A percentile compares a stretch with the other conserved stretches of the same genome.
Evolutionary conservation across 2,888 invertebrate genomes (phyloP).

Genomic region (Tenthredo mesomela): DNA sequence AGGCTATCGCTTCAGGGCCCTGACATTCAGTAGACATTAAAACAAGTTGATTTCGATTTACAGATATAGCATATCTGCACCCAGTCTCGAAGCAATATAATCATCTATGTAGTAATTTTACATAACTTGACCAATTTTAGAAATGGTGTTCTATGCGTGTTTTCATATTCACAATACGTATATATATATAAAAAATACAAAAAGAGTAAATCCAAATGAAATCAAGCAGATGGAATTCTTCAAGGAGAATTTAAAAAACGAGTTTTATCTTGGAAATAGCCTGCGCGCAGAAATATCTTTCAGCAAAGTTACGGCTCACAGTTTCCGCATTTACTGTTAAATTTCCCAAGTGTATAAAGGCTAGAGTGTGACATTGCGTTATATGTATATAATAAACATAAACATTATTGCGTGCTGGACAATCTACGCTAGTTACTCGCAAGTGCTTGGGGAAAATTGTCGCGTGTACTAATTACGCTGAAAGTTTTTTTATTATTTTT

Average conservation of each 20-base stretch:
- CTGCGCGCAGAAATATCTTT: neutral
- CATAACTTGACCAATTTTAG: neutral
- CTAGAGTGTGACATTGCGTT: constrained; percentile 5
- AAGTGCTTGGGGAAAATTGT: constrained; percentile 10
- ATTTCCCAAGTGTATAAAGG: neutral
- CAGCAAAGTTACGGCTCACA: neutral
- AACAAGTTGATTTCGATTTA: neutral
- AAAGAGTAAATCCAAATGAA: neutral
- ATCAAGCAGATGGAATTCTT: neutral
- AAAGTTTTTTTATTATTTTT: constrained; percentile 5
- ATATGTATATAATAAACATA: constrained; percentile 30
- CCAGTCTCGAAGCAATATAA: too few relatives aligned
- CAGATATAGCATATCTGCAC: too few relatives aligned
- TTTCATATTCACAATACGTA: neutral
- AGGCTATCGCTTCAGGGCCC: neutral
- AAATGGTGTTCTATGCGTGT: neutral
- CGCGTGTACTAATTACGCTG: constrained; percentile 23
- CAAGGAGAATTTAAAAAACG: neutral
- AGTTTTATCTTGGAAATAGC: neutral
- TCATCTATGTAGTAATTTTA: too few relatives aligned
- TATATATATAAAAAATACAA: neutral
- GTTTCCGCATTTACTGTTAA: neutral
- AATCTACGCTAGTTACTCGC: neutral
- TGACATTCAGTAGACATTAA: neutral
- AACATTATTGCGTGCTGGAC: constrained; percentile 15